Conservation (phyloP, 2,113 vertebrate genomes). For the Nibea albiflora region DNA sequence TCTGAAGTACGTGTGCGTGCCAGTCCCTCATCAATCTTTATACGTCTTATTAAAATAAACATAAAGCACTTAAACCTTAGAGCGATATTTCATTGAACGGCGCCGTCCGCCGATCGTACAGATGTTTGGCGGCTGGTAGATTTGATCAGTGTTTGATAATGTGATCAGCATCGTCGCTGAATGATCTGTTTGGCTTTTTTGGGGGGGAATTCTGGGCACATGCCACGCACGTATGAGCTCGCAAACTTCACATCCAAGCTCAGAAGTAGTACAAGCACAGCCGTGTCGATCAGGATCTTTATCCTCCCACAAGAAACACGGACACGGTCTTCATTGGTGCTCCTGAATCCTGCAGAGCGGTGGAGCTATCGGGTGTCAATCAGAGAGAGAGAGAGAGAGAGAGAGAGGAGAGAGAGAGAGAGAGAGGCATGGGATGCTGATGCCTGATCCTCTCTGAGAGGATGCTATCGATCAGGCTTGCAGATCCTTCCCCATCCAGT, state of each 20-base stretch:
- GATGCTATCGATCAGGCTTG: slow-evolving; percentile 77
- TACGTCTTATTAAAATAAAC: too few relatives aligned
- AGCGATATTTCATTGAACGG: neutral
- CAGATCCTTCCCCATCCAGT: slow-evolving; percentile 45
- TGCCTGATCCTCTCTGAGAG: slow-evolving; percentile 71
- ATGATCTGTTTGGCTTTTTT: neutral
- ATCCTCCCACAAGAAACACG: slow-evolving; percentile 57
- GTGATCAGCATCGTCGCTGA: neutral
- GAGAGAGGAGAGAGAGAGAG: slow-evolving; percentile 13
- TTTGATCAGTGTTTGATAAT: neutral
- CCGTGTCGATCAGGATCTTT: slow-evolving; percentile 32
- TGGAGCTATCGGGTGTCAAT: slow-evolving; percentile 72
- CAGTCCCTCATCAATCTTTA: neutral
- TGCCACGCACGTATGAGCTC: neutral
- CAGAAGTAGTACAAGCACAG: neutral
- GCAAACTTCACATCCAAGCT: neutral
- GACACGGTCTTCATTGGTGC: slow-evolving; percentile 66
- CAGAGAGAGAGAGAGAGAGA: slow-evolving; percentile 27
- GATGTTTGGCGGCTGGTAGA: neutral
- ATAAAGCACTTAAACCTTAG: too few relatives aligned
- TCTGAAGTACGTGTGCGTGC: neutral
- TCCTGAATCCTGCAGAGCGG: slow-evolving; percentile 26
- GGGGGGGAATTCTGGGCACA: too few relatives aligned
- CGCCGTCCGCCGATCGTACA: neutral
- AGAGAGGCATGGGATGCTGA: slow-evolving; percentile 70